A percentile compares a stretch with the other conserved stretches of the same genome.
These are phyloP conservation scores for Sebastes oblongus DNA, from an alignment of 2,797 vertebrate species.

Conservation along the genomic window DNA sequence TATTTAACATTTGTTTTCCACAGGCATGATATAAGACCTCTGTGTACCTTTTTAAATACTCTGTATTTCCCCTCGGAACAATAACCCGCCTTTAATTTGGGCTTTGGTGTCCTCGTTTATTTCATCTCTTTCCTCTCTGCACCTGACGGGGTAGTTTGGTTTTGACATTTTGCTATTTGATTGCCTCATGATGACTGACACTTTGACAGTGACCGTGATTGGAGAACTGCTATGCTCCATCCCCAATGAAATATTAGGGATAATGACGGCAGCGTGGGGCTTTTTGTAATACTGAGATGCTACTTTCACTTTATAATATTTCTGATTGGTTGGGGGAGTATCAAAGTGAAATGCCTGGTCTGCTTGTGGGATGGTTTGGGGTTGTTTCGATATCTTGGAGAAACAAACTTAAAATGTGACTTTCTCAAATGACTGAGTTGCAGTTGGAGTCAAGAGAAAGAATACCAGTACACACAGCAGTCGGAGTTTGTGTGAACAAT, in stretches of 20 bases:
- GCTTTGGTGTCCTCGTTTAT: not conserved
- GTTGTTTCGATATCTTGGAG: not conserved
- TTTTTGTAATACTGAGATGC: not conserved
- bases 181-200: conserved; percentile 12
- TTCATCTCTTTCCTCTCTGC: not conserved
- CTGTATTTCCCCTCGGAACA: not conserved
- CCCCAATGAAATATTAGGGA: conserved; percentile 11
- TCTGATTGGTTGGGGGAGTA: not conserved
- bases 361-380: not conserved
- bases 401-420: not conserved
- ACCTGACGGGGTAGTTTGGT: conserved; percentile 3
- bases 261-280: not conserved
- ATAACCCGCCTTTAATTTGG: not conserved
- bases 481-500: not conserved
- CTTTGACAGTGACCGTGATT: conserved; percentile 27
- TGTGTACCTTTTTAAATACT: not conserved
- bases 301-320: not conserved
- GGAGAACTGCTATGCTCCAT: conserved; percentile 1
- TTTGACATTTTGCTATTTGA: conserved; percentile 25
- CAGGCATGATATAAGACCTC: conserved; percentile 18
- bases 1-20: conserved; percentile 48
- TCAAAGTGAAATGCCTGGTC: not conserved
- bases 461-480: not conserved
- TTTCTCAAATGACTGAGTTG: not conserved
- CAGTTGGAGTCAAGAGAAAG: not conserved